Evolutionary conservation across 37 sponge, comb jelly and placozoan genomes (phyloP), one percentile per base, ranked within the genome.

Genomic region (Hormiphora californensis): DNA sequence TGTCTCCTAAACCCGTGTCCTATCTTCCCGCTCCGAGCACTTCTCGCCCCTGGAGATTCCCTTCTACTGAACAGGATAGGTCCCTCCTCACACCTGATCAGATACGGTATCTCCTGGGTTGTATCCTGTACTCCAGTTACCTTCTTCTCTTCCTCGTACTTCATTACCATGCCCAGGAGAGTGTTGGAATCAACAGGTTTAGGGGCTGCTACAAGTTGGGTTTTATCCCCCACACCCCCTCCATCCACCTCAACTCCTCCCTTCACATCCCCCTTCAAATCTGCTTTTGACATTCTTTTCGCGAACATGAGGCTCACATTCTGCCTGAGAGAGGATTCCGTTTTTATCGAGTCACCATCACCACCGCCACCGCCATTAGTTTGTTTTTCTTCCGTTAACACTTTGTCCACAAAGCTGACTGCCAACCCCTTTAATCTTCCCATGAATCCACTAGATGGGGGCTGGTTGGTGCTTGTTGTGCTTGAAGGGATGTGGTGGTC

Each of bases 121-220:
- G 81, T 33, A 22, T 11, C 8, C 11, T 43, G 38, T 43, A 33
- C 12, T 1, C 36, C 36, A 36, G 40, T 46, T 1, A 22, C 43
- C 23, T 73, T 73, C 81, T 73, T 73, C 8, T 73, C 46, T 3
- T 36, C 81, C 46, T 73, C 81, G 22, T 73, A 73, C 81, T 73
- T 43, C 25, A 27, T 73, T 28, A 73, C 81, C 81, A 73, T 73
- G 46, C 81, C 81, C 25, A 73, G 81, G n/a, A 73, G 46, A 3
- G 81, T 73, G 46, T 36, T 33, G 1, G 81, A n/a, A 17, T 73
- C 81, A 4, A 33, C 25, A 1, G 41, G 23, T 40, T 73, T 73
- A 7, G 67, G 33, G 46, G 46, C 11, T n/a, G n/a, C n/a, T n/a
- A n/a, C n/a, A n/a, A n/a, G n/a, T n/a, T n/a, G n/a, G n/a, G n/a